phyloP scores from a whole-genome alignment of 2,113 vertebrate genomes.

The Junco hyemalis region DNA sequence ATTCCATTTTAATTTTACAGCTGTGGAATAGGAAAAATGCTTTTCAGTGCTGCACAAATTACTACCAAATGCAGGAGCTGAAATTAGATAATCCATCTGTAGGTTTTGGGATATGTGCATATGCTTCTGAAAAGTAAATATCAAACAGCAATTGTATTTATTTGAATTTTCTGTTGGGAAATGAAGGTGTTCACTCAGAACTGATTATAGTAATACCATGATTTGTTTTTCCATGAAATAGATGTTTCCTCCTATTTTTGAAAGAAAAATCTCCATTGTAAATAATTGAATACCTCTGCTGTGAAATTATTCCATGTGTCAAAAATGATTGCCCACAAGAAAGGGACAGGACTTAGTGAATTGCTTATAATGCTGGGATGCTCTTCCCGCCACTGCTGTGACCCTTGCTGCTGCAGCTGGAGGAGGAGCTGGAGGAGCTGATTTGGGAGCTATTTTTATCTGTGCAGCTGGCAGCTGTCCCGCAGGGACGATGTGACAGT shows the following conservation, averaged over 20 bases:
- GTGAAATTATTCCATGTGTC: not conserved
- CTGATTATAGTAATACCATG: not conserved
- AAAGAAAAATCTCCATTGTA: not conserved
- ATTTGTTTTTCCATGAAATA: not conserved
- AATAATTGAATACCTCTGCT: not conserved
- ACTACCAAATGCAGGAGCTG: not conserved
- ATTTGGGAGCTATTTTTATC: slow-evolving; percentile 26
- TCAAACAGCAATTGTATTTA: not conserved
- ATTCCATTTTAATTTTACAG: not conserved
- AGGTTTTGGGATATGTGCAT: not conserved
- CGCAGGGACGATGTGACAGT: not conserved
- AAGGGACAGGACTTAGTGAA: not conserved
- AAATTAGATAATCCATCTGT: not conserved
- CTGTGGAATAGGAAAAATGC: not conserved
- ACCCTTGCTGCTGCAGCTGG: not conserved
- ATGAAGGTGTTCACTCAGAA: not conserved
- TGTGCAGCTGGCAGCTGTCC: not conserved
- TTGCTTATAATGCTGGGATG: not conserved
- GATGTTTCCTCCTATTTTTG: not conserved
- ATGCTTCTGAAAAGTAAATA: not conserved
- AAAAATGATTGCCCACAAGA: not conserved
- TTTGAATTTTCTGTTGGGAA: not conserved
- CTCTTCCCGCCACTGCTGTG: not conserved
- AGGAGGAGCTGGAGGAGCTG: not conserved
- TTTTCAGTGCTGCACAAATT: not conserved